Evolutionary conservation across 2,797 vertebrate species (phyloP), one percentile per base, ranked within the genome.

Genomic region (Pogonophryne albipinna): DNA sequence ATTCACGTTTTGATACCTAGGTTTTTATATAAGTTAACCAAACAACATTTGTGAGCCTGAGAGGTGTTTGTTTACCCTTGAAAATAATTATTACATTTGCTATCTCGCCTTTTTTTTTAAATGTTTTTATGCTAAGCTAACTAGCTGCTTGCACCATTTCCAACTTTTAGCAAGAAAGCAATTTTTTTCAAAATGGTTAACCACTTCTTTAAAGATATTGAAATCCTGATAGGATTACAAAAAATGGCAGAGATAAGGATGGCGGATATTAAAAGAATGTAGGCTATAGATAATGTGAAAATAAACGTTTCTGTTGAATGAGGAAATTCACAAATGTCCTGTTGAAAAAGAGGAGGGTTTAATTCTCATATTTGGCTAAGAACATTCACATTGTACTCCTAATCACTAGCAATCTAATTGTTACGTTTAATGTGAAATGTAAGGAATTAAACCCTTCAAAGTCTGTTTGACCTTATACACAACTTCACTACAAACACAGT

Each of bases 251-350:
- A 12, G 31, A 70, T 11, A 20, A 46, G 57, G 23, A 76, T 10
- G 46, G 59, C 58, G 19, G 58, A 44, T 20, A 59, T n/a, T 41
- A 78, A 61, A 76, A 46, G 42, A 88, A 87, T 84, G 85, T 88
- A 74, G 27, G 27, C 27, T 27, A 27, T 27, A 63, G 56, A 80
- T 72, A 61, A 67, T 75, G 76, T 56, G 42, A 69, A 81, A 55
- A 9, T 56, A 85, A 56, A 74, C 57, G 65, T 76, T 76, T 77
- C n/a, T 72, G 64, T 73, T 76, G 20, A 69, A 71, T 50, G 47
- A 76, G 10, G 41, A 76, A 71, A 76, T 63, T 34, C 63, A 78
- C 53, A 73, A 42, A 73, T 1, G 10, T 31, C 45, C 17, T 52
- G 17, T 38, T 70, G 67, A 65, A 15, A 66, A 38, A 41, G 20